Evolutionary conservation across 2,888 invertebrate species (phyloP), one percentile per base, ranked within the genome.

Genomic region (Eledone cirrhosa): DNA sequence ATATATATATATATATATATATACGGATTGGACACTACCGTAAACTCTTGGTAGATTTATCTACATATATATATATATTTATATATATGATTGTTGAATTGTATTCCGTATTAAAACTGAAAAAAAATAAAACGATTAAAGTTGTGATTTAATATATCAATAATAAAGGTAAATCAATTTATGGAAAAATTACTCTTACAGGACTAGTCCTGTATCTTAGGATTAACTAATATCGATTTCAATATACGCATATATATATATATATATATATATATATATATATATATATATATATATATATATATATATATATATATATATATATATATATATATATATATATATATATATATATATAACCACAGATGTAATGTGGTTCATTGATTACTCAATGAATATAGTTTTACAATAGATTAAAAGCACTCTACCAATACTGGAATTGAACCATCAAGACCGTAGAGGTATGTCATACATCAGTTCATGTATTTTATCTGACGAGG

Each of bases 191-290:
- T n/a, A n/a, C n/a, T n/a, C n/a, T n/a, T n/a, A 53, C 53, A 53
- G n/a, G n/a, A 53, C 19, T 53, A 53, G 2, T 2, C 2, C 4
- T 53, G 2, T 22, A 19, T 3, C 19, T 53, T 53, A 22, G 5
- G 19, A 22, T 53, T 19, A 22, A 53, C n/a, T 3, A 2, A 53
- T 53, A 4, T 53, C n/a, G 19, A 22, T 5, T 53, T 5, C n/a
- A 22, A 22, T 2, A 19, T 2, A 22, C 19, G 53, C 53, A 53
- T 2, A 22, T 5, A 53, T 53, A 19, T 53, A 53, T 5, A 53
- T 53, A 53, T 53, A 53, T 53, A 53, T 53, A 53, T 53, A 53
- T 53, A 53, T 53, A 53, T 53, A 53, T 53, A 53, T 53, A 53
- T 53, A 53, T 53, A 53, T 53, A 53, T 53, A 53, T 53, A 53